A percentile compares a stretch with the other conserved stretches of the same genome.
These are phyloP conservation scores for Toxotes jaculatrix DNA, from an alignment of 2,113 vertebrate genomes.

Conservation along the genomic window DNA sequence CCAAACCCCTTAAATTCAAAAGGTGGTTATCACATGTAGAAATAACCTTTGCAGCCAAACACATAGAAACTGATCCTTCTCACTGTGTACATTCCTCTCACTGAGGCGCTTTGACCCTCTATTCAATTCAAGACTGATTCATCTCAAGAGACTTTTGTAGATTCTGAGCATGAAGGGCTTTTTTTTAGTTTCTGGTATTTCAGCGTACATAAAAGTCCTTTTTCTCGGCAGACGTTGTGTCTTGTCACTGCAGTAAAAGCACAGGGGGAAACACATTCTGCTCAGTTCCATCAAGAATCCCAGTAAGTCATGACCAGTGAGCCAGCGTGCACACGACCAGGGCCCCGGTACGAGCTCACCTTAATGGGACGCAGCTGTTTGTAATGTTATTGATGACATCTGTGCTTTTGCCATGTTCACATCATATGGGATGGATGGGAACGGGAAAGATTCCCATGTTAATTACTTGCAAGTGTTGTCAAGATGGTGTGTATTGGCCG, in stretches of 20 bases:
- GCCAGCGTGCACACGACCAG: neutral
- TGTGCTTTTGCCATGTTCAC: neutral
- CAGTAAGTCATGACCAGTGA: neutral
- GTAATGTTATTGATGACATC: neutral
- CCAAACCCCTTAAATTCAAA: slow-evolving; percentile 5
- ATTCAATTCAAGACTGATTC: neutral
- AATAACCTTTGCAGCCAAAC: neutral
- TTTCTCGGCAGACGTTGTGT: slow-evolving; percentile 1
- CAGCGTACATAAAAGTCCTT: neutral
- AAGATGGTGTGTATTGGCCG: neutral
- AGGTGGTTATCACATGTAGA: slow-evolving; percentile 4
- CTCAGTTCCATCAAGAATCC: neutral
- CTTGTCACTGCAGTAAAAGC: neutral
- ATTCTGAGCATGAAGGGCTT: neutral
- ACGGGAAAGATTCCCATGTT: neutral
- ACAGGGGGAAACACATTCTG: neutral
- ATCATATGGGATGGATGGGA: neutral
- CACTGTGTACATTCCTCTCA: neutral
- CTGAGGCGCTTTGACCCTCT: neutral
- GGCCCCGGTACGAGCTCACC: neutral
- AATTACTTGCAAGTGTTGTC: neutral
- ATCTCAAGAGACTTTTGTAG: slow-evolving; percentile 9
- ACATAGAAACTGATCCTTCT: neutral
- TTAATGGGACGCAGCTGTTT: neutral
- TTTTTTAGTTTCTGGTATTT: slow-evolving; percentile 10